Evolutionary conservation across 2,113 vertebrate species (phyloP), one percentile per base, ranked within the genome.

Genomic region (Percopsis transmontana): DNA sequence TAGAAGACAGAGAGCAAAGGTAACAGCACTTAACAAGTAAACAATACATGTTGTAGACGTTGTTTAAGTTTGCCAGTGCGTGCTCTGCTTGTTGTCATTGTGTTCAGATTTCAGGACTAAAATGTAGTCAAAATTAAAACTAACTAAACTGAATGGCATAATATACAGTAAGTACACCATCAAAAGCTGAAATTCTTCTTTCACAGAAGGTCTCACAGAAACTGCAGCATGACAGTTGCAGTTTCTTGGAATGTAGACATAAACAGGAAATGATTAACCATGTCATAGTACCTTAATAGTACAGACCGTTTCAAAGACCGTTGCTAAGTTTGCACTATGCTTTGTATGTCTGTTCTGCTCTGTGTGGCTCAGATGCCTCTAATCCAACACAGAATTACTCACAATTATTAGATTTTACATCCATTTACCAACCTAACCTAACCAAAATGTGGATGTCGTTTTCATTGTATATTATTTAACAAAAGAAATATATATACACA

Each of bases 1-100:
- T 96, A 83, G 62, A 74, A 60, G 13, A 87, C 21, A 62, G 39
- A 58, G 19, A 65, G 23, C 16, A 15, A 14, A 33, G 48, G 41
- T 21, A 6, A 14, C 19, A 70, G 48, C 18, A 55, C 5, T 23
- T 55, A 11, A 48, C 2, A 71, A 16, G 52, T 51, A n/a, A n/a
- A n/a, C n/a, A n/a, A n/a, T n/a, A n/a, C n/a, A n/a, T n/a, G n/a
- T n/a, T n/a, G n/a, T 45, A 45, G 13, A 11, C 16, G 1, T 45
- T 45, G 27, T 33, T 33, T 33, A 33, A 14, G 44, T 45, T 45
- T 12, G n/a, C n/a, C n/a, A n/a, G 16, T 45, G 27, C 27, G 27
- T 33, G 5, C 27, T 33, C 27, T 33, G 27, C 27, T 33, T 33
- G 27, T 33, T 7, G 27, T 33, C 27, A 33, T 33, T 33, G 27